These are phyloP conservation scores for Bungarus multicinctus DNA, from an alignment of 2,113 vertebrate genomes.

Conservation along the genomic window DNA sequence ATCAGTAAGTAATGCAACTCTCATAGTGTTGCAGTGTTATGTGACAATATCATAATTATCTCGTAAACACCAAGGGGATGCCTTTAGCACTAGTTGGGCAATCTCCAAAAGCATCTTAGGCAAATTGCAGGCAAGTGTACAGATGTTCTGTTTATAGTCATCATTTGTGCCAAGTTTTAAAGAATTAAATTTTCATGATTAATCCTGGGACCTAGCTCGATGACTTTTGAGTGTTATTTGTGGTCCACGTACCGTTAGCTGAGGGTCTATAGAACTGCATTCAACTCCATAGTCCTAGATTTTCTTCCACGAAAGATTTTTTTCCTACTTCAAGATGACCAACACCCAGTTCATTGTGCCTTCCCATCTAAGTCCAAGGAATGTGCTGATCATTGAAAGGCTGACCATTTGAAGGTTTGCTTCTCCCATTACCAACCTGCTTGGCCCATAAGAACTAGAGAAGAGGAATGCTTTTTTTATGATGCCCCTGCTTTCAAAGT, in stretches of 20 bases:
- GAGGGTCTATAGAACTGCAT: background rate
- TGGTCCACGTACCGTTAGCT: background rate
- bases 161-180: background rate
- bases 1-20: background rate
- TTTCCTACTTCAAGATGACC: background rate
- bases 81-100: background rate
- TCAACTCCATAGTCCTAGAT: background rate
- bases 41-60: background rate
- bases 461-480: background rate
- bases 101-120: background rate
- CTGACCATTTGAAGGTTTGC: background rate
- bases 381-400: background rate
- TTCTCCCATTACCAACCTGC: background rate
- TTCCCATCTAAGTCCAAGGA: background rate
- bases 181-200: background rate
- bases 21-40: background rate
- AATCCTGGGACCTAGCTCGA: background rate
- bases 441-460: background rate
- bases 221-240: background rate
- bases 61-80: background rate
- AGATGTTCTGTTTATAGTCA: background rate
- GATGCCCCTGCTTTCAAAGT: background rate
- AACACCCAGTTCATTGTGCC: background rate
- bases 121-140: background rate
- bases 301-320: background rate